Percentiles rank a stretch among this genome's conserved stretches.
Conservation (phyloP, 2,888 invertebrate species). For the Anthrax anthrax region DNA sequence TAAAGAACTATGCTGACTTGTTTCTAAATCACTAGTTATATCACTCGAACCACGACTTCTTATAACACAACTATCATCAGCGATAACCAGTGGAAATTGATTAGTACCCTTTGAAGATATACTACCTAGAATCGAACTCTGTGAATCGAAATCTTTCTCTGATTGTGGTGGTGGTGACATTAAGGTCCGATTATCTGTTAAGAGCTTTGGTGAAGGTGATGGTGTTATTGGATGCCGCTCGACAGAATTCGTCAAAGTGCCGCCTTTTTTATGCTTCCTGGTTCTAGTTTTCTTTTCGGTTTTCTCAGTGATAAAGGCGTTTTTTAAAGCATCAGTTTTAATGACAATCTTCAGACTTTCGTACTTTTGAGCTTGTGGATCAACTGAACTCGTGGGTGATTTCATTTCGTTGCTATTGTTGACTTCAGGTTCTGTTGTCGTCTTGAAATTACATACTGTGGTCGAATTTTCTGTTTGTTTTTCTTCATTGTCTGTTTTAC, state of each 20-base stretch:
- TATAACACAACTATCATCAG: constrained; percentile 32
- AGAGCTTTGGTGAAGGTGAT: constrained; percentile 39
- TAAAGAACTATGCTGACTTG: constrained; percentile 33
- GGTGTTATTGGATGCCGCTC: constrained; percentile 28
- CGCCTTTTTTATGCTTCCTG: constrained; percentile 31
- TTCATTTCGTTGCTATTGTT: not conserved
- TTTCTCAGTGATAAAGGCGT: constrained; percentile 20
- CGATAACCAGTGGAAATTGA: constrained; percentile 19
- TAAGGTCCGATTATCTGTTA: constrained; percentile 37
- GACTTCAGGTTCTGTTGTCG: not conserved
- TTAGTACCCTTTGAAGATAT: constrained; percentile 31
- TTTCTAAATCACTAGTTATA: constrained; percentile 33
- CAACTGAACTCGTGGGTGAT: not conserved
- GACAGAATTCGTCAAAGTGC: constrained; percentile 16
- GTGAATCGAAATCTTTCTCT: constrained; percentile 32
- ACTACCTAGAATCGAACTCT: constrained; percentile 34
- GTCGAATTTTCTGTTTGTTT: not conserved
- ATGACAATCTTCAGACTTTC: constrained; percentile 37
- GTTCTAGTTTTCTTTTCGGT: constrained; percentile 19
- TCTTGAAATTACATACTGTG: no score
- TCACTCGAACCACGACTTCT: constrained; percentile 34
- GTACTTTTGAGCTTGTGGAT: not conserved
- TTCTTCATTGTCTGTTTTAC: constrained; percentile 4
- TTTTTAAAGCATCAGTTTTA: constrained; percentile 31
- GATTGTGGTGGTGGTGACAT: constrained; percentile 38